phyloP scores from a whole-genome alignment of 2,797 vertebrate species.

The Pangasius krempfi region DNA sequence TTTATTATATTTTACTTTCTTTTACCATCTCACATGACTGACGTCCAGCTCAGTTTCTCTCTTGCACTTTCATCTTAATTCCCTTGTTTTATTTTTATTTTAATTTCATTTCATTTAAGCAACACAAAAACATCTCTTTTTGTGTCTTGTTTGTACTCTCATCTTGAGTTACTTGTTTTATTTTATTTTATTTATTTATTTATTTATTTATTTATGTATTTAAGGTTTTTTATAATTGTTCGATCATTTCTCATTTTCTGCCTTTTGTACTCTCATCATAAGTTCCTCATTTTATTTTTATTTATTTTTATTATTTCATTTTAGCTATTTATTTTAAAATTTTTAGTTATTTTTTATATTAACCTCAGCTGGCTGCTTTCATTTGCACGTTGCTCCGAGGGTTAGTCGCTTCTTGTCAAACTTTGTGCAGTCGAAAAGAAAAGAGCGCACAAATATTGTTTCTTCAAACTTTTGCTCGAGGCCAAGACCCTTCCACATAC shows the following conservation, averaged over 20 bases:
- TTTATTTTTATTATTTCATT: background rate
- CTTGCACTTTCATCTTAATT: background rate
- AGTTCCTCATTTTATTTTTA: background rate
- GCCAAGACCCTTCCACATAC: too few species aligned
- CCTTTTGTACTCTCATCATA: background rate
- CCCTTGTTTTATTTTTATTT: background rate
- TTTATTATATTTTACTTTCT: too few species aligned
- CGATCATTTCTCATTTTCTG: background rate
- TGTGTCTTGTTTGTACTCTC: too few species aligned
- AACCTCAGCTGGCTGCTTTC: background rate
- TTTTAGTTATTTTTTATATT: background rate
- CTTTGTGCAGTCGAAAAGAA: too few species aligned
- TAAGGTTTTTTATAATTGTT: background rate
- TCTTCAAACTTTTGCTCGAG: too few species aligned
- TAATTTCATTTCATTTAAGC: background rate
- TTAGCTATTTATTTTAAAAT: background rate
- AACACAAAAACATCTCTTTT: background rate
- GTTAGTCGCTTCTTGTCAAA: background rate
- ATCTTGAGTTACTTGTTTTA: background rate
- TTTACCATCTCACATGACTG: background rate
- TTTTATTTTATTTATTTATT: background rate
- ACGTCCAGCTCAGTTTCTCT: too few species aligned
- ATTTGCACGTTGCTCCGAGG: fast-evolving
- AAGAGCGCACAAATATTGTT: too few species aligned
- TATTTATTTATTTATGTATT: background rate